Base-by-base conservation (phyloP, 2,113 vertebrate species). In the Promerops cafer region DNA sequence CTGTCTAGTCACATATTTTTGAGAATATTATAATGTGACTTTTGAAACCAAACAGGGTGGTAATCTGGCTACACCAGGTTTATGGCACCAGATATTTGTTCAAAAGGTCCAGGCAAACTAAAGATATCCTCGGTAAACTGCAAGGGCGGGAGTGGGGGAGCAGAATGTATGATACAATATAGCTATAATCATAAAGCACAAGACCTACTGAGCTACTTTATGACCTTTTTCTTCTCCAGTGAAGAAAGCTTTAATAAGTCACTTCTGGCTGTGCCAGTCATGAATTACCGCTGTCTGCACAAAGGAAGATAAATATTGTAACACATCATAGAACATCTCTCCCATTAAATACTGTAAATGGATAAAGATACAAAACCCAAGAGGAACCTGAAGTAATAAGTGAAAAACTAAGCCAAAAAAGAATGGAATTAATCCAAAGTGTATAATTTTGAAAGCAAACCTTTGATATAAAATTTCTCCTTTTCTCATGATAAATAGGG, bases 171-270 rank as follows among this genome's bases (percentile, higher is more conserved):
- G 72, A 47, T 78, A 84, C 86, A 82, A 90, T 94, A 90, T 35
- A 96, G 92, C 68, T 71, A 78, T 93, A 94, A 93, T 66, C 93
- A 94, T 96, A 94, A 97, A 94, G 83, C 86, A 92, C 86, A 89
- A 89, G 85, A 84, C 78, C 77, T 86, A 68, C 88, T 82, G 93
- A 75, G 85, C 94, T 90, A 87, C 66, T 97, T 96, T 95, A 95
- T 7, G 52, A 95, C 70, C 80, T 97, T 82, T 90, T 87, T 85
- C 90, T 94, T 95, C 66, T 89, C 53, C 47, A 72, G 64, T 57
- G 74, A 96, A 95, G 80, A 96, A 95, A 94, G 47, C 89, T 44
- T 57, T 94, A 97, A 94, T 96, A 96, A 96, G 90, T 96, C 95
- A 95, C 77, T 97, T 90, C 83, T 90, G 90, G 70, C 93, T 96